Conservation (phyloP, 2,888 invertebrate genomes). For the Eristalis pertinax region DNA sequence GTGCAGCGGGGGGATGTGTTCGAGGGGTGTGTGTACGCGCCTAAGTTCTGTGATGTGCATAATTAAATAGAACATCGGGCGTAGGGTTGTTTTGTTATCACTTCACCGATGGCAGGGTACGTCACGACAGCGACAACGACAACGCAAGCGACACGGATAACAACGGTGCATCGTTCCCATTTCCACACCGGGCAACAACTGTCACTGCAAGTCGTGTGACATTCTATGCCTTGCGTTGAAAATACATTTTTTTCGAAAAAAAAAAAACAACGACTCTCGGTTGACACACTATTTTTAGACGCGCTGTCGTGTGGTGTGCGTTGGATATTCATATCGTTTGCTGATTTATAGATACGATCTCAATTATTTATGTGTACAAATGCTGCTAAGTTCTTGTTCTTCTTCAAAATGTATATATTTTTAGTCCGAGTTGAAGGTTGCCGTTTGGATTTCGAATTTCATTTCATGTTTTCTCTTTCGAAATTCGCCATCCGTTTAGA, state of each 20-base stretch:
- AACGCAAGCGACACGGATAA: constrained; percentile 5
- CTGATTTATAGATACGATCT: constrained; percentile 33
- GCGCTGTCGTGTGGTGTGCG: constrained; percentile 49
- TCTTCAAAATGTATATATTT: constrained; percentile 1
- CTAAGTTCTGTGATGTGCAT: constrained; percentile 57
- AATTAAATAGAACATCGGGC: constrained; percentile 55
- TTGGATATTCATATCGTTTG: constrained; percentile 10
- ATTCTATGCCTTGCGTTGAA: constrained; percentile 51
- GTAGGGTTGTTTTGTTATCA: constrained; percentile 60
- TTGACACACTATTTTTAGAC: constrained; percentile 46
- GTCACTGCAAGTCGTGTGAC: constrained; percentile 47
- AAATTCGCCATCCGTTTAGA: neutral
- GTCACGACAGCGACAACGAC: neutral
- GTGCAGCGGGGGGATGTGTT: constrained; percentile 5
- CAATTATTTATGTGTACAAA: constrained; percentile 29
- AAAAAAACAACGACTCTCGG: constrained; percentile 8
- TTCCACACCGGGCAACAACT: constrained; percentile 30
- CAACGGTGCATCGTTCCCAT: constrained; percentile 53
- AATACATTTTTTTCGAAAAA: constrained; percentile 43
- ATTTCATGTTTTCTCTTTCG: constrained; percentile 2
- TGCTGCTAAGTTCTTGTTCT: constrained; percentile 17
- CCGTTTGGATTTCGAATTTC: constrained; percentile 4
- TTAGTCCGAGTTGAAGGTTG: constrained; percentile 39
- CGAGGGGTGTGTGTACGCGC: constrained; percentile 28
- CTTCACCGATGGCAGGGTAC: neutral